Conservation (phyloP, 2,888 invertebrate genomes). For the Oscheius sp. region DNA sequence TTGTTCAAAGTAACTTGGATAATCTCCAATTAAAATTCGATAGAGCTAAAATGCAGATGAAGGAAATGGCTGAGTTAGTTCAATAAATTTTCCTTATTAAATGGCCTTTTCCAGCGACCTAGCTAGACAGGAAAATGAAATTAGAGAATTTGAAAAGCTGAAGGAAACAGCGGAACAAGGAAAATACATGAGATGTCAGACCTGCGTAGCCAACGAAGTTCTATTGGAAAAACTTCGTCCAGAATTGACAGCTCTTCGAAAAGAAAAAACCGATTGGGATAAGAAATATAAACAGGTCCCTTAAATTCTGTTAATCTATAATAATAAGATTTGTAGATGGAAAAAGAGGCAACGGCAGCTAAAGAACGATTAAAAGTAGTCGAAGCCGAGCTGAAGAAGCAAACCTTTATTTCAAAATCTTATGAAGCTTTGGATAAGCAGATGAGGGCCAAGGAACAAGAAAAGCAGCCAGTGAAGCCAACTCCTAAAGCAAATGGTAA, state of each 20-base stretch:
- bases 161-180: background rate
- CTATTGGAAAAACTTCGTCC: background rate
- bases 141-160: background rate
- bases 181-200: conserved; percentile 10
- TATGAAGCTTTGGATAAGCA: conserved; percentile 9
- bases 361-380: background rate
- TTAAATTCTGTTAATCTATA: background rate
- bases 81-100: background rate
- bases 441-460: background rate
- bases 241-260: background rate
- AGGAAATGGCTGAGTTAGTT: conserved; percentile 13
- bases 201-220: background rate
- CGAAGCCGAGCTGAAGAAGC: conserved; percentile 1
- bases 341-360: background rate
- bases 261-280: background rate
- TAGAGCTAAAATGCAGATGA: background rate
- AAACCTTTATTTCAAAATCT: background rate
- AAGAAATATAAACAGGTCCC: background rate
- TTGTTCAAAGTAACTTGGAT: background rate
- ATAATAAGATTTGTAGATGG: conserved; percentile 1
- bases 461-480: background rate
- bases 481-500: background rate
- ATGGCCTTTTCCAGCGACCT: background rate
- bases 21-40: background rate
- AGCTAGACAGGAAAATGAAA: conserved; percentile 1